Evolutionary conservation across 2,113 vertebrate genomes (phyloP).

Genomic region (Enhydra lutris): DNA sequence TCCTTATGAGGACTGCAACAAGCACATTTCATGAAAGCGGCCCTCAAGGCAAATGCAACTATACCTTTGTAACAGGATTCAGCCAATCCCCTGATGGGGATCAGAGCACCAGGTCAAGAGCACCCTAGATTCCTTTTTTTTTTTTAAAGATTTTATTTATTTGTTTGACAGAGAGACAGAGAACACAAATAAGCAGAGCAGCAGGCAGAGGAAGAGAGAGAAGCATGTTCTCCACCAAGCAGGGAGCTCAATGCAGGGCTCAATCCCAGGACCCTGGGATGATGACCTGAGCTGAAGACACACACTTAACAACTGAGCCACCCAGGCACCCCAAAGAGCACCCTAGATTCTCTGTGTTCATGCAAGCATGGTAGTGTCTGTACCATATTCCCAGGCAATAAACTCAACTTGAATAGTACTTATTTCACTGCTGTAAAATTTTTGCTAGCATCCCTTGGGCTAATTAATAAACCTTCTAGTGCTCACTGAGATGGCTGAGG

Average conservation of each 20-base stretch:
- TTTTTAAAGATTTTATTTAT: too few relatives aligned
- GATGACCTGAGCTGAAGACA: too few relatives aligned
- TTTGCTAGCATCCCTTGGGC: conserved; percentile 26
- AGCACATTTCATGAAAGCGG: not conserved
- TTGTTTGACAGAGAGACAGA: too few relatives aligned
- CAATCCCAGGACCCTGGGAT: too few relatives aligned
- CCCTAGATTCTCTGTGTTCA: not conserved
- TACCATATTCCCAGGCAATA: not conserved
- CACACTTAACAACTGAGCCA: too few relatives aligned
- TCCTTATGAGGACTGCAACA: not conserved
- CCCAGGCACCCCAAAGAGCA: too few relatives aligned
- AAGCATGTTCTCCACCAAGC: too few relatives aligned
- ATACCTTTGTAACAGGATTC: not conserved
- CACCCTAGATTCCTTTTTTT: not conserved
- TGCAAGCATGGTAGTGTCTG: not conserved
- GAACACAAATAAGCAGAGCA: too few relatives aligned
- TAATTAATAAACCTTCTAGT: conserved; percentile 47
- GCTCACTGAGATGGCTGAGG: conserved; percentile 33
- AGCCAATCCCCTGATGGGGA: not conserved
- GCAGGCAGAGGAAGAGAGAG: too few relatives aligned
- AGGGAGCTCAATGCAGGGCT: too few relatives aligned
- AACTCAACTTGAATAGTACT: not conserved
- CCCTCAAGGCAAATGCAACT: not conserved
- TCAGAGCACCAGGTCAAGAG: not conserved
- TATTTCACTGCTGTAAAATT: conserved; percentile 53